Conservation (phyloP, 2,888 invertebrate genomes). For the Patella pellucida region DNA sequence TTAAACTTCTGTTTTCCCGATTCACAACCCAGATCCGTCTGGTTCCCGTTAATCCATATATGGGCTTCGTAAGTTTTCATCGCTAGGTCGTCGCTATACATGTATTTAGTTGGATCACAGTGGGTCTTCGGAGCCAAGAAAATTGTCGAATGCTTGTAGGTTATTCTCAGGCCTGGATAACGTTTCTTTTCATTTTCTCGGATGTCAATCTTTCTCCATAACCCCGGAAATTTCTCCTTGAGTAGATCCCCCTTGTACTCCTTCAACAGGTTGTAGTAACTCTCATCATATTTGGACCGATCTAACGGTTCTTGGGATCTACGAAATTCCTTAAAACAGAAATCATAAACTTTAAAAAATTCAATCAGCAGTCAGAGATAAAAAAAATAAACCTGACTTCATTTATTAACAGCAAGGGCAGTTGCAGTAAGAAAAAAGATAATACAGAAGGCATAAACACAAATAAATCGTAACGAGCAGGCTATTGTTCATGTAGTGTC, state of each 20-base stretch:
- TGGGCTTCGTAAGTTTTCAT: slow-evolving; percentile 71
- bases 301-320: slow-evolving; percentile 67
- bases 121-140: slow-evolving; percentile 71
- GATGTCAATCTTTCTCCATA: slow-evolving; percentile 65
- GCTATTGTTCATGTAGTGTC: no score
- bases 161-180: slow-evolving; percentile 68
- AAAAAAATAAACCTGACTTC: no score
- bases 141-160: slow-evolving; percentile 70
- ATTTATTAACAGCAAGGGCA: no score
- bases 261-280: slow-evolving; percentile 70
- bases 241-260: slow-evolving; percentile 68
- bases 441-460: no score
- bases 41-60: slow-evolving; percentile 67
- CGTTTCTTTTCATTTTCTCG: slow-evolving; percentile 50
- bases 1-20: slow-evolving; percentile 62
- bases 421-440: no score
- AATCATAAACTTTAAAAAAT: not conserved
- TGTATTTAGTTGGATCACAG: slow-evolving; percentile 71
- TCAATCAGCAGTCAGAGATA: no score
- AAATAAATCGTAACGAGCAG: no score
- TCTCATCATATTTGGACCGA: slow-evolving; percentile 58
- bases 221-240: slow-evolving; percentile 51
- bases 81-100: slow-evolving; percentile 70
- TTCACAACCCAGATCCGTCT: slow-evolving; percentile 63
- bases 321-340: slow-evolving; percentile 62